Conservation (phyloP, 2,113 vertebrate genomes). For the Malaclemys terrapin region DNA sequence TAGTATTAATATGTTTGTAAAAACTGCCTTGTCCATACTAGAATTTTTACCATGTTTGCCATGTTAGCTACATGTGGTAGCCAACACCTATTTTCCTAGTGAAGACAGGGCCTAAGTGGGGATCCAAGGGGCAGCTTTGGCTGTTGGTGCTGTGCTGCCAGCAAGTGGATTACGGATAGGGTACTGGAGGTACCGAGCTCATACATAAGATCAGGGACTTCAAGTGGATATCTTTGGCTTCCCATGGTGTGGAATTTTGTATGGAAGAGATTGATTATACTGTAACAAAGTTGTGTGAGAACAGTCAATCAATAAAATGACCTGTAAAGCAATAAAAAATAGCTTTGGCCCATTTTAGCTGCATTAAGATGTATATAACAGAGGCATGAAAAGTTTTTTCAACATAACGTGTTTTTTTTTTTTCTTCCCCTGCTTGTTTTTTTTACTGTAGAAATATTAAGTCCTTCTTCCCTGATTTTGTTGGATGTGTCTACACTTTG, state of each 20-base stretch:
- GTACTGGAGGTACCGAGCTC: background rate
- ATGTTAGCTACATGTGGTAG: too few relatives aligned
- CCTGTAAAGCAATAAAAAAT: constrained; percentile 59
- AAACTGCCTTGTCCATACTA: background rate
- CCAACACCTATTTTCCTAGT: background rate
- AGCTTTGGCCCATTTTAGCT: constrained; percentile 10
- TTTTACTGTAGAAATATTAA: constrained; percentile 52
- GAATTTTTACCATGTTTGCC: background rate
- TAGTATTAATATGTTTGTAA: background rate
- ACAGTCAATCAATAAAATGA: constrained; percentile 62
- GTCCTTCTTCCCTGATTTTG: constrained; percentile 61
- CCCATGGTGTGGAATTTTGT: constrained; percentile 1
- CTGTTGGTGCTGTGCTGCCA: background rate
- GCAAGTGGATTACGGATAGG: background rate
- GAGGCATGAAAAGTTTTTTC: constrained; percentile 6
- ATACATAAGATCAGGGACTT: background rate
- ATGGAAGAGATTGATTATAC: constrained; percentile 51
- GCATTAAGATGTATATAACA: constrained; percentile 43
- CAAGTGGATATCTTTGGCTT: background rate
- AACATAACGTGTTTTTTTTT: background rate
- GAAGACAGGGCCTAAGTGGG: rapidly evolving
- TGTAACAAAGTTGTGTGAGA: constrained; percentile 69
- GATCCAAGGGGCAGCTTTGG: background rate
- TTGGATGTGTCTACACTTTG: background rate
- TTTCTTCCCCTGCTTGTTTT: background rate